Conservation (phyloP, 2,888 invertebrate species). For the Pilophorus perplexus region DNA sequence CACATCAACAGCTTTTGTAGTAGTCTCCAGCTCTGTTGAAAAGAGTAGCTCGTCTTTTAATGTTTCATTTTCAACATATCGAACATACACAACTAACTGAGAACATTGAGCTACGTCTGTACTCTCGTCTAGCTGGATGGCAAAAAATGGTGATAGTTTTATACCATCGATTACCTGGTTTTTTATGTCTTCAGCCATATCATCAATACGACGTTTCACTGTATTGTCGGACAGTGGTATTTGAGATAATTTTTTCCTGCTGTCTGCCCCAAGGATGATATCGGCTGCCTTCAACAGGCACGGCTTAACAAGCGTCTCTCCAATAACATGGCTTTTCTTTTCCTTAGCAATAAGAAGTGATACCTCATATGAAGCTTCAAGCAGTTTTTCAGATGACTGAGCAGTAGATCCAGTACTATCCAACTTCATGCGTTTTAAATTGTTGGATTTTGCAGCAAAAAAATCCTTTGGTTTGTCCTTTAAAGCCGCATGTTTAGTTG, state of each 20-base stretch:
- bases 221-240: slow-evolving; percentile 11
- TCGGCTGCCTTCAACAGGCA: slow-evolving; percentile 16
- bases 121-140: slow-evolving; percentile 5
- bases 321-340: slow-evolving; percentile 14
- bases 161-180: slow-evolving; percentile 2
- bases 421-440: slow-evolving; percentile 18
- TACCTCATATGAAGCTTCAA: slow-evolving; percentile 7
- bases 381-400: not conserved
- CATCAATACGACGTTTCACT: not conserved
- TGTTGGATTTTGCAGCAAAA: slow-evolving; percentile 16
- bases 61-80: slow-evolving; percentile 1
- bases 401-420: slow-evolving; percentile 7
- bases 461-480: not conserved
- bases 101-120: slow-evolving; percentile 4
- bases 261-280: slow-evolving; percentile 7
- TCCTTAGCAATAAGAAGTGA: slow-evolving; percentile 12
- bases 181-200: not conserved
- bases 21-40: not conserved
- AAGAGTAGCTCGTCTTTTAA: not conserved
- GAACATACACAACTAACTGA: not conserved
- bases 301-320: slow-evolving; percentile 16
- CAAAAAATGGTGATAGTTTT: slow-evolving; percentile 9
- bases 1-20: not conserved
- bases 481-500: slow-evolving; percentile 11
- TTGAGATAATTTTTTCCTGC: slow-evolving; percentile 3